These are phyloP conservation scores for Apodemia zela DNA, from an alignment of 2,888 invertebrate genomes.

Conservation along the genomic window DNA sequence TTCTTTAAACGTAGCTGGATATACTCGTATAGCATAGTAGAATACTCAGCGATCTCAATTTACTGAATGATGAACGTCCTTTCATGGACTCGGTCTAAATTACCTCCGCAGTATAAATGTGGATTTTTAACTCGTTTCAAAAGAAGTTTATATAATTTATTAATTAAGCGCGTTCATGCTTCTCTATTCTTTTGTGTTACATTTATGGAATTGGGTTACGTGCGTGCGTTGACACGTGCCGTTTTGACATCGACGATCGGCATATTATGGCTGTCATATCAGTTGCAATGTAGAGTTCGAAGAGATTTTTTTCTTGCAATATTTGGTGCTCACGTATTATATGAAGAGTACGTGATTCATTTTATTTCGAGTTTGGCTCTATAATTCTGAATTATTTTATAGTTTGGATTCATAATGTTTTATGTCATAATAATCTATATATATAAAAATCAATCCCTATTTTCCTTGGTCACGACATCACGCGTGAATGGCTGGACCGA, in stretches of 20 bases:
- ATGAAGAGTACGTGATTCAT: not conserved
- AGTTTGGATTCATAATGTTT: too few species aligned
- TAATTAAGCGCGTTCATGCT: conserved; percentile 5
- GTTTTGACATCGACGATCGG: conserved; percentile 5
- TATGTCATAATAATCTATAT: too few species aligned
- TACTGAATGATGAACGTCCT: conserved; percentile 1
- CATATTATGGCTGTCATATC: conserved; percentile 2
- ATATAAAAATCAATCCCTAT: too few species aligned
- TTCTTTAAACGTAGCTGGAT: not conserved
- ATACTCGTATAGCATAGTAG: not conserved
- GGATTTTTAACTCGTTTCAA: conserved; percentile 10
- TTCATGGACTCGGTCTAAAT: conserved; percentile 3
- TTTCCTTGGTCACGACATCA: too few species aligned
- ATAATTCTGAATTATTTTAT: too few species aligned
- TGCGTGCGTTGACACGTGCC: conserved; percentile 9
- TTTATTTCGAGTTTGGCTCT: not conserved
- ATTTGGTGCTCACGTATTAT: not conserved
- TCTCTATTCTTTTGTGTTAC: conserved; percentile 10
- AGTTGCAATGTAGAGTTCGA: not conserved
- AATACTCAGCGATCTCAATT: not conserved
- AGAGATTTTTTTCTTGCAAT: not conserved
- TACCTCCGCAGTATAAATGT: conserved; percentile 9
- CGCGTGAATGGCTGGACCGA: too few species aligned
- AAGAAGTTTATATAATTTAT: conserved; percentile 2
- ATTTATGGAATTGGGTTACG: conserved; percentile 9